Conservation (phyloP, 2,888 invertebrate genomes). For the Neocrepidodera transversa region DNA sequence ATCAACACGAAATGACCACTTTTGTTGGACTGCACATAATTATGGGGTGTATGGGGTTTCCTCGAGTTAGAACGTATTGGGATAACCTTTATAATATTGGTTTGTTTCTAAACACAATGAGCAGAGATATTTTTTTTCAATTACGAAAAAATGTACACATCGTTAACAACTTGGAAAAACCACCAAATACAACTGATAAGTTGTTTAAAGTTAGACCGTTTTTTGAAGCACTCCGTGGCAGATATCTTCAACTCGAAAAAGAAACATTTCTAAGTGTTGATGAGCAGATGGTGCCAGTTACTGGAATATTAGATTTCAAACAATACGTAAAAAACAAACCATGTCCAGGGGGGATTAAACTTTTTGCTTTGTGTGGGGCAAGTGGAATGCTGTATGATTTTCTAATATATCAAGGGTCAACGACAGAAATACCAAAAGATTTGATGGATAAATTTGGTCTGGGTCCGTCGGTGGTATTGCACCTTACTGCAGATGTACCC, state of each 20-base stretch:
- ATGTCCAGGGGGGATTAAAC: constrained; percentile 12
- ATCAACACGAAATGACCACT: background rate
- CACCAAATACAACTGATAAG: background rate
- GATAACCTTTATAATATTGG: background rate
- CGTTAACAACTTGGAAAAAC: constrained; percentile 7
- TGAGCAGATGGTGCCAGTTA: background rate
- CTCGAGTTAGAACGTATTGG: constrained; percentile 6
- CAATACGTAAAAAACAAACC: constrained; percentile 13
- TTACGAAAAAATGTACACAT: constrained; percentile 9
- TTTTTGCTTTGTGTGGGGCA: constrained; percentile 2
- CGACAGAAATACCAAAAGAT: constrained; percentile 4
- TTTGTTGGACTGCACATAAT: constrained; percentile 1
- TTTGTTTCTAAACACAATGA: constrained; percentile 9
- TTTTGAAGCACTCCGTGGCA: background rate
- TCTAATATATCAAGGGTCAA: constrained; percentile 11
- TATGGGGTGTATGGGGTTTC: no score
- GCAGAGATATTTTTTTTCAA: constrained; percentile 11
- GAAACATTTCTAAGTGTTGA: background rate
- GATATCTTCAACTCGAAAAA: background rate
- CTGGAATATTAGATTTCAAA: background rate
- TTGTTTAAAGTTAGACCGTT: constrained; percentile 6
- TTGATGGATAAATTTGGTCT: no score
- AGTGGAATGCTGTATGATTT: constrained; percentile 5
- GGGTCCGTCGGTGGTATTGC: no score
- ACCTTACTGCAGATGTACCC: no score